Evolutionary conservation across 2,113 vertebrate species (phyloP), one percentile per base, ranked within the genome.

Genomic region (Leptobrachium ailaonicum): DNA sequence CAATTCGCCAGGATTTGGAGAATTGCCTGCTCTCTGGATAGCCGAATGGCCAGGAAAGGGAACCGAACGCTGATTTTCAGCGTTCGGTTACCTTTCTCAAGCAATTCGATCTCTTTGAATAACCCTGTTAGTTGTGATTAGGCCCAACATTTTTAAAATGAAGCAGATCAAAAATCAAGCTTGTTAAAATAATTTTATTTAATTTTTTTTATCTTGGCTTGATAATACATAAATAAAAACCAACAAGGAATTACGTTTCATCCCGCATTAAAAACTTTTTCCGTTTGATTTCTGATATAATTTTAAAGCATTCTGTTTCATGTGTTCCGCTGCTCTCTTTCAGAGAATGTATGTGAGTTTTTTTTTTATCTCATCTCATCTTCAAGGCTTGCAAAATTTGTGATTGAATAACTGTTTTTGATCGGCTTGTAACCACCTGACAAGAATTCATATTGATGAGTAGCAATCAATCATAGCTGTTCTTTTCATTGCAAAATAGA

Each of bases 321-420:
- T 73, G 67, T 76, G 82, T 82, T 13, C 60, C 79, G 72, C 73
- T 76, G 4, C 85, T 82, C 76, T 66, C 41, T 77, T 14, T 60
- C 66, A 11, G 83, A 87, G 78, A 76, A 83, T 82, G 77, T 76
- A 85, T 87, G 74, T 0, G 68, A 74, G 75, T 45, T 8, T 83
- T 5, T 71, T 63, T 44, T 44, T 50, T 1, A 50, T 64, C 43
- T 64, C 70, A 73, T 86, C 75, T 53, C 56, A 0, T 44, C 85
- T 84, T 69, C 14, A 69, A 77, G 75, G 40, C 0, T 42, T 84
- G 84, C 73, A 74, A 53, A 43, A 83, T 67, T 71, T 85, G n/a
- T 45, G 74, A 86, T 86, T 41, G 80, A 86, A 83, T 82, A 78
- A 43, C 77, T 86, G 83, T 71, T 79, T 32, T 78, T 73, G 63